A percentile compares a stretch with the other conserved stretches of the same genome.
phyloP scores from a whole-genome alignment of 2,113 vertebrate genomes.

The Nothoprocta pentlandii region DNA sequence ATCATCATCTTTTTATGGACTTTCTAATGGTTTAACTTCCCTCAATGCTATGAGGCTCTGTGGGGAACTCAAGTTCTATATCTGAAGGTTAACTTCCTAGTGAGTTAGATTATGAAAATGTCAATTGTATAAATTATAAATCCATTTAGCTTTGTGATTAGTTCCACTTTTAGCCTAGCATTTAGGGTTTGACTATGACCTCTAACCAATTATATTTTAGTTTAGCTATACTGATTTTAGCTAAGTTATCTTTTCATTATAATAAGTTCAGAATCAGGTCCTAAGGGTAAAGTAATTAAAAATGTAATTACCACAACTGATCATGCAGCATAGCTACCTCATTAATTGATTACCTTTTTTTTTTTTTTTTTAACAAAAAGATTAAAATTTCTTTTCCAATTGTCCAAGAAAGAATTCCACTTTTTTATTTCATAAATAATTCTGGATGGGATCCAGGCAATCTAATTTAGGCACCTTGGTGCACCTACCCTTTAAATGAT shows the following conservation, averaged over 20 bases:
- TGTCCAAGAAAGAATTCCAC: not conserved
- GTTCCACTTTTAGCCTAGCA: conserved; percentile 42
- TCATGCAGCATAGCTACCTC: conserved; percentile 1
- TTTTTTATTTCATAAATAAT: conserved; percentile 12
- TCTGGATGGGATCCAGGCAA: not conserved
- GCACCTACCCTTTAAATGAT: not conserved
- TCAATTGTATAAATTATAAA: conserved; percentile 78
- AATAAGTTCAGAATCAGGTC: conserved; percentile 44
- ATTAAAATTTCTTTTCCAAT: not conserved
- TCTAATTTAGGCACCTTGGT: not conserved
- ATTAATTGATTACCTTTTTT: not conserved
- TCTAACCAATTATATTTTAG: conserved; percentile 43
- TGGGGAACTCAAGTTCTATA: conserved; percentile 70
- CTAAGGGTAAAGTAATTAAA: conserved; percentile 66
- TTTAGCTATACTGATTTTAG: conserved; percentile 46
- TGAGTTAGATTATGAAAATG: conserved; percentile 71
- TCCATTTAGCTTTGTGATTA: conserved; percentile 71
- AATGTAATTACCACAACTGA: conserved; percentile 55
- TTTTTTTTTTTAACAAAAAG: conserved; percentile 17
- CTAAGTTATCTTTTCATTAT: conserved; percentile 25
- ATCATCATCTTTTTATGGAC: conserved; percentile 65
- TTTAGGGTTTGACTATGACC: conserved; percentile 47
- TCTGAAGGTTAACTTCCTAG: conserved; percentile 80
- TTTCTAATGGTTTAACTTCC: conserved; percentile 60
- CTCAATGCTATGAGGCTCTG: conserved; percentile 69